phyloP scores from a whole-genome alignment of 2,797 vertebrate genomes.

The Nannoperca australis region DNA sequence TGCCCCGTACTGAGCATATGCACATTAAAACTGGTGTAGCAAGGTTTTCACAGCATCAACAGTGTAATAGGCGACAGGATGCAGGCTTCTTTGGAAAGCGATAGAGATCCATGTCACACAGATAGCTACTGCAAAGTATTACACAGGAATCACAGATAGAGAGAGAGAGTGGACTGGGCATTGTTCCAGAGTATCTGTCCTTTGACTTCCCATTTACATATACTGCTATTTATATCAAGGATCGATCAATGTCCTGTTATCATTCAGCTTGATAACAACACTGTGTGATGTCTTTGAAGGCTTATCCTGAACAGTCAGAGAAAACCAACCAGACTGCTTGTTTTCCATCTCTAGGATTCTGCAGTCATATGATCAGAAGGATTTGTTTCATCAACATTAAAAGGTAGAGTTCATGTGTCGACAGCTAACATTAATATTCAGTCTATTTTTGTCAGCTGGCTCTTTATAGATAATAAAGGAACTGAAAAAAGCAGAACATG shows the following conservation, averaged over 20 bases:
- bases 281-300: slow-evolving; percentile 41
- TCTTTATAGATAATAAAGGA: slow-evolving; percentile 24
- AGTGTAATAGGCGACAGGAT: not conserved
- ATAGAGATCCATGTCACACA: not conserved
- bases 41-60: not conserved
- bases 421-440: not conserved
- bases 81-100: slow-evolving; percentile 12
- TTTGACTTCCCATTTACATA: slow-evolving; percentile 29
- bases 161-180: slow-evolving; percentile 18
- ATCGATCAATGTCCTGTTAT: slow-evolving; percentile 47
- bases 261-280: slow-evolving; percentile 35
- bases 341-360: slow-evolving; percentile 22
- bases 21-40: not conserved
- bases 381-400: slow-evolving; percentile 29
- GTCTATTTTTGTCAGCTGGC: slow-evolving; percentile 6
- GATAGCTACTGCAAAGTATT: not conserved
- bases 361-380: slow-evolving; percentile 29
- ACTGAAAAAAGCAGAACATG: slow-evolving; percentile 57
- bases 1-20: not conserved
- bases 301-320: slow-evolving; percentile 31
- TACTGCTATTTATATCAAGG: slow-evolving; percentile 47
- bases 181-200: slow-evolving; percentile 24
- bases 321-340: slow-evolving; percentile 45
- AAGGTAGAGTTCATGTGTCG: slow-evolving; percentile 16
- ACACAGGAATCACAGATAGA: slow-evolving; percentile 8